These are phyloP conservation scores for Acronicta leporina DNA, from an alignment of 2,888 invertebrate genomes.

Conservation along the genomic window DNA sequence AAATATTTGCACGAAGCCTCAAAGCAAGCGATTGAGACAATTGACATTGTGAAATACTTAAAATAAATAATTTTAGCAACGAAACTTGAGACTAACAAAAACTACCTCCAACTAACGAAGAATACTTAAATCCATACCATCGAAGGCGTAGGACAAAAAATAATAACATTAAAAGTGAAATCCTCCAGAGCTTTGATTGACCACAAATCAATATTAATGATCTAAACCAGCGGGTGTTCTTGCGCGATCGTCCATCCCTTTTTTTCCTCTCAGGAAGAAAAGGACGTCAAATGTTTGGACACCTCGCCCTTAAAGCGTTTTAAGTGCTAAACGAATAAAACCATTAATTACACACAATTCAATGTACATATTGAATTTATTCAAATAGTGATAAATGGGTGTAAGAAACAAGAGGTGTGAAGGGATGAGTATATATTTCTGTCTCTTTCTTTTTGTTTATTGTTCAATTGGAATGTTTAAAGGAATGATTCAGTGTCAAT, in stretches of 20 bases:
- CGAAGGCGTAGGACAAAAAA: constrained; percentile 72
- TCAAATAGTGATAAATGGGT: constrained; percentile 88
- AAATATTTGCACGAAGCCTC: not conserved
- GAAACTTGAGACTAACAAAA: constrained; percentile 55
- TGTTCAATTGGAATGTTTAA: constrained; percentile 67
- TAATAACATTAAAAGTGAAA: constrained; percentile 87
- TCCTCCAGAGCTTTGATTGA: constrained; percentile 88
- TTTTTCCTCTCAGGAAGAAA: constrained; percentile 61
- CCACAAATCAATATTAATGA: constrained; percentile 90
- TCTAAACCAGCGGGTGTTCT: constrained; percentile 85
- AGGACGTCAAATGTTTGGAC: constrained; percentile 82
- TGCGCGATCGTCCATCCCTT: constrained; percentile 66
- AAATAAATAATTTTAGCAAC: constrained; percentile 49
- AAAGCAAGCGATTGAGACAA: constrained; percentile 36
- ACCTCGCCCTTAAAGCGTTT: constrained; percentile 87
- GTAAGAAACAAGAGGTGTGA: constrained; percentile 83
- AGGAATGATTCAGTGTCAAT: constrained; percentile 71
- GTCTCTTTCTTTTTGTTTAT: constrained; percentile 54
- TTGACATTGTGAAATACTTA: constrained; percentile 39
- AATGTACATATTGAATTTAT: constrained; percentile 90
- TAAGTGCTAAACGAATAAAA: constrained; percentile 89
- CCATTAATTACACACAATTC: constrained; percentile 89
- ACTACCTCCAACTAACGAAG: constrained; percentile 66
- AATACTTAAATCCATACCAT: constrained; percentile 56
- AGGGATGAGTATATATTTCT: constrained; percentile 52